These are phyloP conservation scores for Dorcus parallelipipedus DNA, from an alignment of 2,888 invertebrate species.

Conservation along the genomic window DNA sequence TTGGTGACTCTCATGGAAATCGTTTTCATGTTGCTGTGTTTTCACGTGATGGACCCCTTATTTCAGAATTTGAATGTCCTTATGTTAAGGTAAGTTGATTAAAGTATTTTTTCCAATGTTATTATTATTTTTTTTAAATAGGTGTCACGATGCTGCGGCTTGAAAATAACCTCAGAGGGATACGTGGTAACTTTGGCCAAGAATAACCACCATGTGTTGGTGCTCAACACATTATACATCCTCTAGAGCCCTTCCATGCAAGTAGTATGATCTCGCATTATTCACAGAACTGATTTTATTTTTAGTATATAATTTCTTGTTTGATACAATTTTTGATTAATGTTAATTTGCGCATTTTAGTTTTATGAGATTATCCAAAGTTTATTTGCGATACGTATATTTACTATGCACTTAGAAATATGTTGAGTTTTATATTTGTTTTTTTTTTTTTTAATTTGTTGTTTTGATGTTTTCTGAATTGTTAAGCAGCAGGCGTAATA, in stretches of 20 bases:
- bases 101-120: background rate
- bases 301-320: slow-evolving; percentile 26
- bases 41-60: slow-evolving; percentile 79
- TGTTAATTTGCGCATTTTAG: slow-evolving; percentile 25
- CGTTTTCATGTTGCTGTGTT: slow-evolving; percentile 97
- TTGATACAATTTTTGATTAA: slow-evolving; percentile 19
- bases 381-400: slow-evolving; percentile 27
- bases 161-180: slow-evolving; percentile 96
- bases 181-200: slow-evolving; percentile 95
- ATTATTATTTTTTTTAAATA: slow-evolving; percentile 40
- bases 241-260: slow-evolving; percentile 62
- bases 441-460: slow-evolving; percentile 31
- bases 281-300: slow-evolving; percentile 49
- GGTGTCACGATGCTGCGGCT: slow-evolving; percentile 96
- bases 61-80: slow-evolving; percentile 94
- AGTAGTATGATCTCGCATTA: slow-evolving; percentile 50
- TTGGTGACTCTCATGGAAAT: slow-evolving; percentile 97
- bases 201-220: slow-evolving; percentile 97
- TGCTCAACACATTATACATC: slow-evolving; percentile 91
- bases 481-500: slow-evolving; percentile 40
- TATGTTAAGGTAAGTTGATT: slow-evolving; percentile 78
- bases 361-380: slow-evolving; percentile 30
- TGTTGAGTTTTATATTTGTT: slow-evolving; percentile 27
- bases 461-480: slow-evolving; percentile 32
- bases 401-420: slow-evolving; percentile 18